A percentile compares a stretch with the other conserved stretches of the same genome.
These are phyloP conservation scores for Daubentonia madagascariensis DNA, from an alignment of 2,113 vertebrate genomes.

Conservation along the genomic window DNA sequence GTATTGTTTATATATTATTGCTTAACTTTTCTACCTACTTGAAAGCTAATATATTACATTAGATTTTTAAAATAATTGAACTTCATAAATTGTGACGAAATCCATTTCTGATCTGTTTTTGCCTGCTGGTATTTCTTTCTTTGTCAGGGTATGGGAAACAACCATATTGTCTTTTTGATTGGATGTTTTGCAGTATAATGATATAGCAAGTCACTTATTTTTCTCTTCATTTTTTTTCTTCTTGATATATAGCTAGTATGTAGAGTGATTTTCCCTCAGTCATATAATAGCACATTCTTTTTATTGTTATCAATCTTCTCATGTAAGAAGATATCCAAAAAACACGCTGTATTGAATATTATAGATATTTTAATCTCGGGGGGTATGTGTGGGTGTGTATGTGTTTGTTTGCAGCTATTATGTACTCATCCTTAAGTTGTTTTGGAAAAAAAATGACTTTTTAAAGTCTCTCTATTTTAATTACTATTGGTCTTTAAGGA, in stretches of 20 bases:
- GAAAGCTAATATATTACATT: neutral
- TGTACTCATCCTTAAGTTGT: neutral
- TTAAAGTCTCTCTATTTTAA: neutral
- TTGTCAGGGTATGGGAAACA: neutral
- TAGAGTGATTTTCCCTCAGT: neutral
- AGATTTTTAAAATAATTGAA: neutral
- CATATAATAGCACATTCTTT: neutral
- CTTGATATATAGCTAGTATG: neutral
- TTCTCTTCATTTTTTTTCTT: neutral
- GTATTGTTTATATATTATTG: neutral
- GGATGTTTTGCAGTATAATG: neutral
- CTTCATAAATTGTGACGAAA: neutral
- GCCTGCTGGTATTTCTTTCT: neutral
- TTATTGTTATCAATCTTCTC: neutral
- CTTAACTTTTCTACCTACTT: conserved; percentile 14
- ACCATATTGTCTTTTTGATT: neutral
- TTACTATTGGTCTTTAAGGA: neutral
- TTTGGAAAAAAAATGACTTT: neutral
- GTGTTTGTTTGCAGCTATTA: neutral
- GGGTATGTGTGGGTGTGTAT: neutral
- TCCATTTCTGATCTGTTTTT: neutral
- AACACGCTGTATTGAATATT: neutral
- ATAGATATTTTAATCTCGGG: neutral
- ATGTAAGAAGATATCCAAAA: neutral
- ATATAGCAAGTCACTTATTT: neutral